Conservation (phyloP, 2,888 invertebrate genomes). For the Portevinia maculata region DNA sequence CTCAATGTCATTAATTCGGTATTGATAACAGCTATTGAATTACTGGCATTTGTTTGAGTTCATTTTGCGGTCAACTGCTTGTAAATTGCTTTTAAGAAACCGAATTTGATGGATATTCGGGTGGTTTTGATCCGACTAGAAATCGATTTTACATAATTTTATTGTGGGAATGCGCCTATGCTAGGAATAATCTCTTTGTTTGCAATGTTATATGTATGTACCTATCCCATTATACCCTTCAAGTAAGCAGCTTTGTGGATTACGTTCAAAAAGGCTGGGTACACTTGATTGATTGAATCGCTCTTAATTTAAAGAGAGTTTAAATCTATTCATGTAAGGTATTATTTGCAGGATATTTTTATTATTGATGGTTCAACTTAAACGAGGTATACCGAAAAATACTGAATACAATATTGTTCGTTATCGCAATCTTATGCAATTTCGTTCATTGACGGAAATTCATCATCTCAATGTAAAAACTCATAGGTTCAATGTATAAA, state of each 20-base stretch:
- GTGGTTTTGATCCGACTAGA: background rate
- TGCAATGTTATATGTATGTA: background rate
- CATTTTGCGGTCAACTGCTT: background rate
- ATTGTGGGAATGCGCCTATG: background rate
- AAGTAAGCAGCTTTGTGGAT: background rate
- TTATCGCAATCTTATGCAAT: too few species aligned
- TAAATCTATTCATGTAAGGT: too few species aligned
- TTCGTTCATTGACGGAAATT: too few species aligned
- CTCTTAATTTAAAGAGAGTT: background rate
- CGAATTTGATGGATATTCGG: background rate
- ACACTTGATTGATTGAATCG: background rate
- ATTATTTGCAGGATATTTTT: too few species aligned
- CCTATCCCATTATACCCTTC: background rate
- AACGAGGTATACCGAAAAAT: too few species aligned
- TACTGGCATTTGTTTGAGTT: background rate
- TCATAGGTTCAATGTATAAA: too few species aligned
- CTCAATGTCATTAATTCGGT: constrained; percentile 24
- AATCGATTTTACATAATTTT: constrained; percentile 1
- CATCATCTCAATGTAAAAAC: too few species aligned
- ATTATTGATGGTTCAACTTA: too few species aligned
- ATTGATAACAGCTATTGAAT: background rate
- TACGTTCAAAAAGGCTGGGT: background rate
- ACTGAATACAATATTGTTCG: too few species aligned
- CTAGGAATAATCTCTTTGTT: background rate
- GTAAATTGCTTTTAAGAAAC: background rate